Percentiles rank a stretch among this genome's conserved stretches.
These are phyloP conservation scores for Anguilla megastoma DNA, from an alignment of 2,797 vertebrate genomes.

Conservation along the genomic window DNA sequence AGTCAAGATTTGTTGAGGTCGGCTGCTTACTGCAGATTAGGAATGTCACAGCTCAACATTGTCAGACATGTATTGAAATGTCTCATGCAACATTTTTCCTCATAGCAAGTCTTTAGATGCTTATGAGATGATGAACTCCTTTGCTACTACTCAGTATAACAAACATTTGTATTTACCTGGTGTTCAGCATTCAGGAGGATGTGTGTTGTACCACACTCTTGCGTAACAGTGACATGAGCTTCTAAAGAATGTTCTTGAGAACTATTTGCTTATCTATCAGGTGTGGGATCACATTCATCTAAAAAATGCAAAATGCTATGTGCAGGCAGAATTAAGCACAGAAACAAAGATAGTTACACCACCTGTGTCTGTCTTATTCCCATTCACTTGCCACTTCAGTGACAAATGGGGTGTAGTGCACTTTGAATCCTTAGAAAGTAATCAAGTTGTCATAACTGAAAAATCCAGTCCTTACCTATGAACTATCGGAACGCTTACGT, in stretches of 20 bases:
- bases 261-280: neutral
- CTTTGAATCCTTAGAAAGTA: neutral
- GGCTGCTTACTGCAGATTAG: neutral
- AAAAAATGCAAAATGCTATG: neutral
- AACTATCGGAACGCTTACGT: neutral
- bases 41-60: slow-evolving; percentile 1
- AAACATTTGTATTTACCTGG: neutral
- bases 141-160: neutral
- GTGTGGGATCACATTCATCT: neutral
- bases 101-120: neutral
- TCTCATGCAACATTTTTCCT: neutral
- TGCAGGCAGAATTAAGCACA: neutral
- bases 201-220: neutral
- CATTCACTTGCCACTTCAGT: neutral
- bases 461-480: neutral
- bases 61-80: neutral
- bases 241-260: neutral
- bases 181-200: neutral
- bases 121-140: neutral
- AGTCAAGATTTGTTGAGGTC: neutral
- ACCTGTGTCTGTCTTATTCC: neutral
- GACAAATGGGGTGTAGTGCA: neutral
- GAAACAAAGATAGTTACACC: neutral
- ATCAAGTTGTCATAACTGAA: neutral
- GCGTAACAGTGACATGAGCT: neutral